Conservation (phyloP, 2,797 vertebrate genomes). For the Nothura maculosa region DNA sequence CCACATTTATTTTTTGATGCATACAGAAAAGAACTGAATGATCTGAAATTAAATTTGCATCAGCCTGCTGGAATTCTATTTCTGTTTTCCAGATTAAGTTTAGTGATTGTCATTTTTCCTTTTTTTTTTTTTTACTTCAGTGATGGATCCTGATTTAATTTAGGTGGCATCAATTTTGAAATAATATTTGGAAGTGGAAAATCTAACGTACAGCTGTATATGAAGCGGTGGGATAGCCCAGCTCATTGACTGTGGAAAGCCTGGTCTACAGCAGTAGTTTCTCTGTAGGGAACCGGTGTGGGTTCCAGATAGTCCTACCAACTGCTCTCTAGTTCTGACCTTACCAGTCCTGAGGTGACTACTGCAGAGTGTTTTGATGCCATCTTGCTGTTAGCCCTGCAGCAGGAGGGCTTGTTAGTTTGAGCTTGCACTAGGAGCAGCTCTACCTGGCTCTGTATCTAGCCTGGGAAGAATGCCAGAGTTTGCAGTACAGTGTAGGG, state of each 20-base stretch:
- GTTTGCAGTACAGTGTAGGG: background rate
- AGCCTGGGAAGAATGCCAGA: background rate
- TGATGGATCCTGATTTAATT: background rate
- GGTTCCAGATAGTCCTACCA: slow-evolving; percentile 7
- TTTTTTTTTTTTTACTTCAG: slow-evolving; percentile 40
- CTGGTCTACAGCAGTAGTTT: background rate
- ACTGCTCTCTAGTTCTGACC: background rate
- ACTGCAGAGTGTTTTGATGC: background rate
- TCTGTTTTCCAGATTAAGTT: slow-evolving; percentile 26
- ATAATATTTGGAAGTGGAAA: background rate
- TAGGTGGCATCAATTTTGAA: background rate
- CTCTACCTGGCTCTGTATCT: background rate
- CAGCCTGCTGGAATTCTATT: slow-evolving; percentile 15
- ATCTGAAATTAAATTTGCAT: slow-evolving; percentile 51
- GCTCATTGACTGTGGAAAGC: background rate
- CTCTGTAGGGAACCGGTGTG: background rate
- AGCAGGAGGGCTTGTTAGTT: background rate
- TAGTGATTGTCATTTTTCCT: background rate
- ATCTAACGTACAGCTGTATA: background rate
- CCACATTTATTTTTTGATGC: background rate
- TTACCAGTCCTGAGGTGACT: background rate
- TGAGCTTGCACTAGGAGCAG: background rate
- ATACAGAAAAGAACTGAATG: background rate
- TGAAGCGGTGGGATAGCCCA: background rate
- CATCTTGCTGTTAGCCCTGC: background rate